Evolutionary conservation across 1,140 invertebrate genomes (phyloP), one percentile per base, ranked within the genome.

Genomic region (Lordiphosa mommai): DNA sequence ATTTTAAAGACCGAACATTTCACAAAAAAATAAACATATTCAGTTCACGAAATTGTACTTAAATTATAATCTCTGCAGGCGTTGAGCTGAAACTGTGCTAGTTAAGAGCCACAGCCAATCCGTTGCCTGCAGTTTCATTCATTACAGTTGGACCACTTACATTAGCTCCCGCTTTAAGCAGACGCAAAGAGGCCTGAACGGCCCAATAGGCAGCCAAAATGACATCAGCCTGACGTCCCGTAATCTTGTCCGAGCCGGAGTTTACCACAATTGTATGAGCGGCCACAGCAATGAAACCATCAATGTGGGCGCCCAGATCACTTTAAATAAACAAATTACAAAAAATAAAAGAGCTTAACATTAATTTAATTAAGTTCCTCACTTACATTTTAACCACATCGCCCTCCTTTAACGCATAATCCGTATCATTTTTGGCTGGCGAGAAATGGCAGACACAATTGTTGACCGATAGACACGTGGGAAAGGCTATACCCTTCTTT

Each of bases 361-460:
- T 29, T 13, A 10, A 10, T 13, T 9, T 30, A 32, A 7, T 0
- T 30, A 0, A 1, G 3, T 0, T 10, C 0, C 4, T 0, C 16
- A 56, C 94, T 94, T 92, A 98, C 96, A 99, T 95, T 94, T 99
- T 99, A 53, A 98, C 97, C 72, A 99, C 90, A 92, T 99, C 98
- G 32, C 96, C 97, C 84, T 96, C 93, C 89, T 97, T 96, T 10
- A 99, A 89, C 48, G 93, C 91, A 61, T 96, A 93, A 90, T 98
- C 96, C 37, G 94, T 91, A 90, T 99, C 98, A 90, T 94, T 97
- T 61, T 94, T 94, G 44, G 99, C 93, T 10, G 99, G 99, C 37
- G 98, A 99, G 89, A 95, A 99, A 89, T 99, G 98, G 89, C 98
- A 99, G 88, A 99, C 98, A 91, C 97, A 99, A 90, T 99, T 99